These are phyloP conservation scores for Pipra filicauda DNA, from an alignment of 2,113 vertebrate species.

Conservation along the genomic window DNA sequence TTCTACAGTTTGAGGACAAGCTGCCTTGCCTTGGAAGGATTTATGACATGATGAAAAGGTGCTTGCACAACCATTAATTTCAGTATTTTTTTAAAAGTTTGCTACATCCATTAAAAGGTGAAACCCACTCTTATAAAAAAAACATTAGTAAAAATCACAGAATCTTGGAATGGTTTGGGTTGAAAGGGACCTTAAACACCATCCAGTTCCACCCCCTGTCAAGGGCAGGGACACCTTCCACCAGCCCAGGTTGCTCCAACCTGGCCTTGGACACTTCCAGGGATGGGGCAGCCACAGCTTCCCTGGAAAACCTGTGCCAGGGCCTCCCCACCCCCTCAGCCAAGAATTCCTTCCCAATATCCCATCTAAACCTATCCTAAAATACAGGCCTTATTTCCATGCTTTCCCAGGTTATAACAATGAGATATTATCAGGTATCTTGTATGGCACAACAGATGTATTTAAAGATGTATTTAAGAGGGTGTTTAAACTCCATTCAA, in stretches of 20 bases:
- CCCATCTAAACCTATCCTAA: background rate
- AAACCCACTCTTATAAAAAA: background rate
- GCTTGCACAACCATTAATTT: background rate
- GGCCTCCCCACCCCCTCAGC: background rate
- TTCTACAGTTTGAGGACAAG: background rate
- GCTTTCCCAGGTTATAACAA: background rate
- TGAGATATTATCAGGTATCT: background rate
- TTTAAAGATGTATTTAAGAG: background rate
- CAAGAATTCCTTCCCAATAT: background rate
- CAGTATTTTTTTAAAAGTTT: background rate
- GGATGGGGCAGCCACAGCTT: background rate
- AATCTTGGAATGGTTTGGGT: background rate
- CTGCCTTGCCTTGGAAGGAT: background rate
- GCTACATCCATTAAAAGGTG: fast-evolving
- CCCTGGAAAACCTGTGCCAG: background rate
- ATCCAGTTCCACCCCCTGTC: background rate
- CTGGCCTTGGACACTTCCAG: background rate
- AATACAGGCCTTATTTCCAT: background rate
- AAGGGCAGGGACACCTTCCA: background rate
- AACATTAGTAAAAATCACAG: background rate
- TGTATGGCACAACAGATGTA: background rate
- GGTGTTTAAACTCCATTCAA: background rate
- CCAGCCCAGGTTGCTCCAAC: fast-evolving
- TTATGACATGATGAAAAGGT: fast-evolving
- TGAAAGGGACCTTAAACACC: background rate